Conservation (phyloP, 2,113 vertebrate genomes). For the Tautogolabrus adspersus region DNA sequence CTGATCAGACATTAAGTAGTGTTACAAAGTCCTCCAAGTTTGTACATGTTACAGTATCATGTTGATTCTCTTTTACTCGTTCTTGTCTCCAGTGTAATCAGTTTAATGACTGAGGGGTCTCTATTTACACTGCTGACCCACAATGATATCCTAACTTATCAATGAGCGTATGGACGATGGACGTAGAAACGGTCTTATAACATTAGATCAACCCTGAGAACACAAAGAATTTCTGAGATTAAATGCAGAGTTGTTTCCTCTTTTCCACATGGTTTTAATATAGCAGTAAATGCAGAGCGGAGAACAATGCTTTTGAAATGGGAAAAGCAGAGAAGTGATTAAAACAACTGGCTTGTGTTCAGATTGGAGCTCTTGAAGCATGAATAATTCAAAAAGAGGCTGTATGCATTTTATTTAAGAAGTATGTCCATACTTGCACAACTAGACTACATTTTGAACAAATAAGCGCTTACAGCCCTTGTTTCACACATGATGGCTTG, state of each 20-base stretch:
- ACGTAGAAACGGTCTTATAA: not conserved
- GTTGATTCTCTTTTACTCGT: no score
- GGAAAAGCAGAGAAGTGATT: not conserved
- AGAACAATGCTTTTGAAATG: conserved; percentile 4
- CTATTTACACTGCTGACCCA: not conserved
- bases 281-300: conserved; percentile 11
- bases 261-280: conserved; percentile 40
- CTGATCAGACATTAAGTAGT: not conserved
- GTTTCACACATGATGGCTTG: not conserved
- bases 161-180: no score
- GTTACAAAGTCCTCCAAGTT: not conserved
- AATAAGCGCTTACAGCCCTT: not conserved
- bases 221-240: conserved; percentile 17
- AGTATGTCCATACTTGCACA: not conserved
- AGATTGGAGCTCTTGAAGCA: not conserved
- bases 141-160: no score
- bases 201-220: not conserved
- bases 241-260: conserved; percentile 19
- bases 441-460: not conserved
- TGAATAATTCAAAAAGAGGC: not conserved
- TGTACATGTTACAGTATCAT: no score
- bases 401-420: not conserved
- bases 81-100: no score
- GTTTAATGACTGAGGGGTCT: no score
- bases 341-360: conserved; percentile 8